Base-by-base conservation (phyloP, 2,888 invertebrate genomes). In the Eristalis arbustorum region DNA sequence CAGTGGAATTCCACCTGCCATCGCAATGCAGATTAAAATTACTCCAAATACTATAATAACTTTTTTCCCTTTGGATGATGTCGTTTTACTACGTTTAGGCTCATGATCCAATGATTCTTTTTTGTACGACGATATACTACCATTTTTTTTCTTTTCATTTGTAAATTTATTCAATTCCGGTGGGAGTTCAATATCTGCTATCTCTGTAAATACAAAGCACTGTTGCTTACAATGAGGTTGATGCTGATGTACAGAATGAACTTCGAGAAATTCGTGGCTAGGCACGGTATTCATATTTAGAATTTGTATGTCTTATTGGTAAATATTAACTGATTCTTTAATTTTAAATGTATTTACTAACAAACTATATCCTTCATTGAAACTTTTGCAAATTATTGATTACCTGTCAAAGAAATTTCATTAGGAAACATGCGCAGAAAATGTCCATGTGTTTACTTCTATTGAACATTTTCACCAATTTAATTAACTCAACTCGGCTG, bases 1-100 rank as follows among this genome's bases (percentile, higher is more conserved):
- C 76, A 94, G 89, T 2, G 94, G 94, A 71, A 94, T 93, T 1
- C 93, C 93, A 0, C 92, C 93, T 22, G 92, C 93, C 90, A 93
- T 91, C 4, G 91, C 91, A 78, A 93, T 90, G 66, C 93, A 92
- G 14, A 92, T 89, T 2, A 93, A 71, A 49, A 92, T 90, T 3
- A 92, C 88, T 31, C 90, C 91, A 25, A 92, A 74, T 10, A 91
- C 90, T 0, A 92, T 89, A 0, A 92, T 75, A 63, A 93, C 90
- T 42, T 91, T 91, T 57, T 91, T 91, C 3, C 92, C 90, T 0
- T 90, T 90, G 0, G 91, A 90, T n/a, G 89, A 88, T n/a, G 87
- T 28, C 1, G 40, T 31, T 49, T 89, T 89, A 25, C 83, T 67
- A 89, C 89, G 25, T 40, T 79, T 87, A 0, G 75, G 63, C 34